Evolutionary conservation across 2,797 vertebrate genomes (phyloP).

Genomic region (Megalops cyprinoides): DNA sequence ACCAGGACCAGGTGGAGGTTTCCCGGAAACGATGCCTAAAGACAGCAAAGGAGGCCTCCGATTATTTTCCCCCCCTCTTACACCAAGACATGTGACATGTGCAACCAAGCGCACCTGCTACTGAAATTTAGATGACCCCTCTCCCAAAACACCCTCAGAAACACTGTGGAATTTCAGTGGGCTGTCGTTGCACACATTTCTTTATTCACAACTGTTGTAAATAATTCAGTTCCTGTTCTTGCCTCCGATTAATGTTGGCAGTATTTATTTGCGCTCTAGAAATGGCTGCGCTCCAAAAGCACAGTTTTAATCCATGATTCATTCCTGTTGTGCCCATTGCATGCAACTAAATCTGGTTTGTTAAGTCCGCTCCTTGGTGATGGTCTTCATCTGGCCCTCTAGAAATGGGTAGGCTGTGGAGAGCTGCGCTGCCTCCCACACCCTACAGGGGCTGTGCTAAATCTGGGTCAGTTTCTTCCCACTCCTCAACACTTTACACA

Average conservation of each 20-base stretch:
- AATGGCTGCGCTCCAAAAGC: background rate
- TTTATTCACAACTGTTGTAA: background rate
- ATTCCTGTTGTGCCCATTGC: too few species aligned
- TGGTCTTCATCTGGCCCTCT: background rate
- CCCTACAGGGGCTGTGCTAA: background rate
- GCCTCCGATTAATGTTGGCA: background rate
- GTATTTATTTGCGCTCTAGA: background rate
- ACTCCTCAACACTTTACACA: background rate
- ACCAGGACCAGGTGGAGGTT: constrained; percentile 92
- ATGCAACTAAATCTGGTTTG: background rate
- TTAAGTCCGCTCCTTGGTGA: background rate
- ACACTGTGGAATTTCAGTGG: background rate
- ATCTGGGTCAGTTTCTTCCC: background rate
- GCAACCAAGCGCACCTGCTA: background rate
- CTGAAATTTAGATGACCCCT: background rate
- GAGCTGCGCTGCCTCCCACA: background rate
- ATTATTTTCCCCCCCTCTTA: background rate
- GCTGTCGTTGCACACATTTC: background rate
- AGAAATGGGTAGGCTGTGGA: background rate
- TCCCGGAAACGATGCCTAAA: constrained; percentile 89
- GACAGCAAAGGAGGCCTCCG: constrained; percentile 6
- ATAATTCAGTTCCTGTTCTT: background rate
- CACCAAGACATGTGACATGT: background rate
- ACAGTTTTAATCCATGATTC: background rate
- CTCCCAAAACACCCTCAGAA: background rate